Base-by-base conservation (phyloP, 2,113 vertebrate genomes). In the Probosciger aterrimus region DNA sequence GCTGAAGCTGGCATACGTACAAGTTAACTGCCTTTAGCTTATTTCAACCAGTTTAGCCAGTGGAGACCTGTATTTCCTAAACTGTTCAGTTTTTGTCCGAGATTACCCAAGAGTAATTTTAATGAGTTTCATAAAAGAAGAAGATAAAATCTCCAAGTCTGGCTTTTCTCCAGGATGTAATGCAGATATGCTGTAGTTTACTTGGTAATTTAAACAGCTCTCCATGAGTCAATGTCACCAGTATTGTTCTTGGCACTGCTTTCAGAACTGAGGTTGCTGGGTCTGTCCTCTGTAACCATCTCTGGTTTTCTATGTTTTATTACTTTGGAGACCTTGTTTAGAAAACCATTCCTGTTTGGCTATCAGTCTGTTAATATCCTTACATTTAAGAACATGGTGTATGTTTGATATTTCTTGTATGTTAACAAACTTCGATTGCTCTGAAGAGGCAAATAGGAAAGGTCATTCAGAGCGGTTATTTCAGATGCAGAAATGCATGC, bases 151-250 rank as follows among this genome's bases (percentile, higher is more conserved):
- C 68, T 88, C n/a, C 5, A 57, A 60, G 39, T 30, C 49, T 88
- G 50, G 71, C 55, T 83, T 89, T 93, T 81, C 50, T 70, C 55
- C 78, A 92, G 68, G 64, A 71, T 63, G 30, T 35, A 93, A 64
- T 64, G 64, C 85, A 96, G 93, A 94, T 96, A 82, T 78, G 68
- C 46, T n/a, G 37, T 70, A 70, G 52, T 96, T 96, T 93, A 60
- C 82, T 88, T 2, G 19, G 63, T 27, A 86, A 60, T 88, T 93
- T 93, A 75, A 94, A 83, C 76, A 93, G 85, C 19, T 90, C 50
- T 83, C 50, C 27, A 23, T 97, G 93, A 96, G 85, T 95, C 92
- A 96, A 2, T 47, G 37, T 82, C 90, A 57, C 59, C 53, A 9
- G 9, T 63, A 11, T 86, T 94, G 37, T 37, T 88, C 68, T 90